Percentiles rank a stretch among this genome's conserved stretches.
Conservation (phyloP, 2,797 vertebrate genomes). For the Tadarida brasiliensis region DNA sequence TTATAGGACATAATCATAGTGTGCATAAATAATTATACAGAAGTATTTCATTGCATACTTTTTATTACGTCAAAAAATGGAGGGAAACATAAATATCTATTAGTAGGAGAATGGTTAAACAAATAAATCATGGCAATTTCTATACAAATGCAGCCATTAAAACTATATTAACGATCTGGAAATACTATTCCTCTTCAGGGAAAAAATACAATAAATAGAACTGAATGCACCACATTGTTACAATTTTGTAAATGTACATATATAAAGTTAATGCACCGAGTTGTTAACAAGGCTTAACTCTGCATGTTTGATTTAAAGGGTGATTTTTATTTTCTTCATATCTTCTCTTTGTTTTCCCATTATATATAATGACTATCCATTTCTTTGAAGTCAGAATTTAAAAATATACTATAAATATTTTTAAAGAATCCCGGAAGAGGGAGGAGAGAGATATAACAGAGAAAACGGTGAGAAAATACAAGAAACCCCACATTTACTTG, state of each 20-base stretch:
- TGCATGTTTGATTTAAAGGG: constrained; percentile 27
- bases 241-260: constrained; percentile 39
- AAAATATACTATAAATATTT: constrained; percentile 27
- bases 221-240: neutral
- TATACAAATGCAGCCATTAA: constrained; percentile 41
- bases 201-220: constrained; percentile 49
- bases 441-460: neutral
- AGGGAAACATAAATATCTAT: constrained; percentile 34
- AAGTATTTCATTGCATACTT: constrained; percentile 4
- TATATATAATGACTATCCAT: neutral
- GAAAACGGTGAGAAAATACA: constrained; percentile 16
- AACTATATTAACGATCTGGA: constrained; percentile 31
- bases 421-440: neutral
- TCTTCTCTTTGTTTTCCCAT: constrained; percentile 1
- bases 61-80: constrained; percentile 54
- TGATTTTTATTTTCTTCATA: constrained; percentile 62
- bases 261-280: constrained; percentile 18
- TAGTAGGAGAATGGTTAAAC: constrained; percentile 9
- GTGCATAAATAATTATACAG: constrained; percentile 33
- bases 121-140: constrained; percentile 53
- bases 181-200: constrained; percentile 10
- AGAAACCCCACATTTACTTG: neutral
- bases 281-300: constrained; percentile 42
- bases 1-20: constrained; percentile 59
- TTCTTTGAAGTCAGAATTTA: constrained; percentile 16